phyloP scores from a whole-genome alignment of 2,113 vertebrate genomes.

The Heterocephalus glaber region DNA sequence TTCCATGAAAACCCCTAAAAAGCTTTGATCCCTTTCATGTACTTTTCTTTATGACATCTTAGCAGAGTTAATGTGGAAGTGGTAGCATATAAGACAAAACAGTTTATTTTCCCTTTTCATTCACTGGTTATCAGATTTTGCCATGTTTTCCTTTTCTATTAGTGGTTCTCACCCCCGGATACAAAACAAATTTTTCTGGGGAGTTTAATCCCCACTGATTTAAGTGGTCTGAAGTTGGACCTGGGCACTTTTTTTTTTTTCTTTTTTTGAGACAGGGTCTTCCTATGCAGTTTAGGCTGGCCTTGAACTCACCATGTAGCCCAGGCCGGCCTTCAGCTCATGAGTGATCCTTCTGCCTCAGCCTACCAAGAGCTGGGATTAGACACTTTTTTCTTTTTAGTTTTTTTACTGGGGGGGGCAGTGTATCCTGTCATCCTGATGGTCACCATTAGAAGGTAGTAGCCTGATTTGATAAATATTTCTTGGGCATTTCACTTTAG shows the following conservation, averaged over 20 bases:
- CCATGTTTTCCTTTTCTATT: conserved; percentile 35
- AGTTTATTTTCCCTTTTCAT: not conserved
- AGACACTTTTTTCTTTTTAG: not conserved
- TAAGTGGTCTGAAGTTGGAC: not conserved
- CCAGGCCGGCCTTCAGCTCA: not conserved
- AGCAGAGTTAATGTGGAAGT: not conserved
- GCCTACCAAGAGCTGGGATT: not conserved
- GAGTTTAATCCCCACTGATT: not conserved
- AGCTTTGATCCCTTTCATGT: not conserved
- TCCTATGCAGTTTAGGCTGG: not conserved
- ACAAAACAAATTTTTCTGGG: not conserved
- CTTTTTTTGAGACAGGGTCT: not conserved
- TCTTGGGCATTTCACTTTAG: not conserved
- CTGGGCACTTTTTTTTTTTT: not conserved
- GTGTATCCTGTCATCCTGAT: not conserved
- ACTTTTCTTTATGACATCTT: not conserved
- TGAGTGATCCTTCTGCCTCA: not conserved
- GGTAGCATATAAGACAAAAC: not conserved
- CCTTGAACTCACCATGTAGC: not conserved
- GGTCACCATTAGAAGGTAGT: not conserved
- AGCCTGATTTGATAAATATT: not conserved
- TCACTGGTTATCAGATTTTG: not conserved
- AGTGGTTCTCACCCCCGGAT: not conserved
- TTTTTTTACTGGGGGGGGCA: not conserved
- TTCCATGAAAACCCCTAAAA: conserved; percentile 12